Evolutionary conservation across 2,113 vertebrate genomes (phyloP), one percentile per base, ranked within the genome.

Genomic region (Chaetorhynchus papuensis): DNA sequence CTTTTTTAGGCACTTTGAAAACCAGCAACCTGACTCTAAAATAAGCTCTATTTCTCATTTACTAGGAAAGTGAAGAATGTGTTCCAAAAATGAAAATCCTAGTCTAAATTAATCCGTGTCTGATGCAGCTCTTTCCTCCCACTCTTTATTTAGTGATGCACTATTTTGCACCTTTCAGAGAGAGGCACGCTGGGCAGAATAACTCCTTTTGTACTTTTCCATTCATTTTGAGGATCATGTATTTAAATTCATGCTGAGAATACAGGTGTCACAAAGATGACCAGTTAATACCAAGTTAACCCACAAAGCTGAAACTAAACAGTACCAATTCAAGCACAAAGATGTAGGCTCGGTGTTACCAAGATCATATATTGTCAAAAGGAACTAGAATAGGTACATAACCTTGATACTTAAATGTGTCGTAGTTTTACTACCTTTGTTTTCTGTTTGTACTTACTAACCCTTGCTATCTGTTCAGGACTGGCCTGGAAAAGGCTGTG

Each of bases 1-100:
- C 61, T 91, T 96, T 94, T 86, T 77, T 83, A 89, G 59, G 69
- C 78, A 79, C 61, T 86, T 92, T 76, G 95, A 76, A 90, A 93
- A 89, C 5, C 76, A 90, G 83, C 75, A 90, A 95, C 90, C 90
- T 97, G 85, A 80, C 47, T 89, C 91, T 83, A 86, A 90, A 94
- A 95, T 83, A 93, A 94, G 60, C 68, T 76, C 47, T 60, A 35
- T 74, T 84, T 89, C 77, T 94, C 61, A 85, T 89, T 92, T 95
- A 84, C 72, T 91, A 60, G 50, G 59, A 44, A 71, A 94, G 61
- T 60, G 69, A 92, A 96, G 69, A 93, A 70, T 66, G 37, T 74
- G 52, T 78, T 90, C 87, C 79, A 85, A 83, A 95, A 92, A 87
- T 61, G 70, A 96, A 92, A 94, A 70, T 83, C 69, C 71, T 65